Evolutionary conservation across 2,888 invertebrate genomes (phyloP).

Genomic region (Hyles lineata): DNA sequence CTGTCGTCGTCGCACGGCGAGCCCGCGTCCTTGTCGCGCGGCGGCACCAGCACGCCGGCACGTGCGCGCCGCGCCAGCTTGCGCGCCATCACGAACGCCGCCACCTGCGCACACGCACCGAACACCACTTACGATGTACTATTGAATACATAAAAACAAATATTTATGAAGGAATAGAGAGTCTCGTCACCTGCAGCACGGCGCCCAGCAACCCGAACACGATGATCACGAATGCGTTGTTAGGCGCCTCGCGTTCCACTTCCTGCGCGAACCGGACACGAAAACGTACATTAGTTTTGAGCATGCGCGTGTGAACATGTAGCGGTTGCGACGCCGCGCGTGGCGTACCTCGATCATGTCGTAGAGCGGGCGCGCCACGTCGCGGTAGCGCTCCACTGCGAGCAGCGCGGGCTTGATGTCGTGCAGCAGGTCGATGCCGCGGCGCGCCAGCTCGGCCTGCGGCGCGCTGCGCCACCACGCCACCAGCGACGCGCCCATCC

Average conservation of each 20-base stretch:
- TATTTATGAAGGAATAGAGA: too few relatives aligned
- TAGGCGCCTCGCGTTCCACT: conserved; percentile 78
- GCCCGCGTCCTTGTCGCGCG: conserved; percentile 43
- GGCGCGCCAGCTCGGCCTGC: conserved; percentile 77
- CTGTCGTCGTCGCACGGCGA: conserved; percentile 52
- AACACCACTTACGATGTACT: neutral
- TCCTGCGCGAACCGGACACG: conserved; percentile 56
- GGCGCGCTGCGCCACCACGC: conserved; percentile 77
- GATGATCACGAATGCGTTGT: conserved; percentile 73
- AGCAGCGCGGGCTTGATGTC: conserved; percentile 79
- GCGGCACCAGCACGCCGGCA: conserved; percentile 38
- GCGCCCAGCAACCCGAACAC: conserved; percentile 68
- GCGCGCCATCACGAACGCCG: conserved; percentile 74
- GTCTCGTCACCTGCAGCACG: conserved; percentile 63
- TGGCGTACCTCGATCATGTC: conserved; percentile 74
- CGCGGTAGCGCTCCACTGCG: conserved; percentile 72
- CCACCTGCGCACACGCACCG: conserved; percentile 54
- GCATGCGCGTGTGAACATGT: too few relatives aligned
- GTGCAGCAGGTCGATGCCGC: conserved; percentile 74
- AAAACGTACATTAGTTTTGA: neutral
- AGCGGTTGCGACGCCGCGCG: neutral
- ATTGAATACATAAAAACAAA: neutral
- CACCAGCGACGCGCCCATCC: conserved; percentile 76
- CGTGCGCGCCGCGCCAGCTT: conserved; percentile 47
- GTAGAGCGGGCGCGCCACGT: conserved; percentile 71